A percentile compares a stretch with the other conserved stretches of the same genome.
These are phyloP conservation scores for Coregonus sp. DNA, from an alignment of 2,797 vertebrate species.

Conservation along the genomic window DNA sequence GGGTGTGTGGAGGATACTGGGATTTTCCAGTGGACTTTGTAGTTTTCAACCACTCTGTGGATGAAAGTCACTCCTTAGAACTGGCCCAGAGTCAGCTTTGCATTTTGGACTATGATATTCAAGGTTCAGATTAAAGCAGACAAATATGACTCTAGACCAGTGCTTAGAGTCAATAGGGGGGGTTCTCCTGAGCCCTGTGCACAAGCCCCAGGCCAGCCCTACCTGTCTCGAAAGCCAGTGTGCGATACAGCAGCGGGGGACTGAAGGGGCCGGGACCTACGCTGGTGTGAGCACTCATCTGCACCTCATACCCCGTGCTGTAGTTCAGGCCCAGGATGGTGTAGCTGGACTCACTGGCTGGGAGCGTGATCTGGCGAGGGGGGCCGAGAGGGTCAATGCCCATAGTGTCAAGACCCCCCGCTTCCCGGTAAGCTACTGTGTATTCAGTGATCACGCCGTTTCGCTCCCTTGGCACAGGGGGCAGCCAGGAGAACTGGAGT, in stretches of 20 bases:
- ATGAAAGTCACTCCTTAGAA: conserved; percentile 57
- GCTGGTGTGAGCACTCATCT: conserved; percentile 89
- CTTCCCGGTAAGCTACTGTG: conserved; percentile 84
- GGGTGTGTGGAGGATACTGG: conserved; percentile 42
- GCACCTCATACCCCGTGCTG: conserved; percentile 89
- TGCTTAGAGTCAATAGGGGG: conserved; percentile 34
- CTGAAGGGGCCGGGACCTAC: conserved; percentile 91
- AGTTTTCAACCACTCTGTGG: conserved; percentile 43
- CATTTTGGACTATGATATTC: conserved; percentile 16
- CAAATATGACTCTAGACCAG: conserved; percentile 43
- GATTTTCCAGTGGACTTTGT: conserved; percentile 13
- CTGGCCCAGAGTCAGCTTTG: conserved; percentile 60
- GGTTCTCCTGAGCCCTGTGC: conserved; percentile 26
- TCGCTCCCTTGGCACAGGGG: conserved; percentile 80
- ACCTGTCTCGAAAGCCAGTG: conserved; percentile 93
- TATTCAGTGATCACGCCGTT: conserved; percentile 83
- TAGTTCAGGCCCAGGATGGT: conserved; percentile 88
- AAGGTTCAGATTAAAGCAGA: neutral
- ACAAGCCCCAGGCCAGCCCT: conserved; percentile 69
- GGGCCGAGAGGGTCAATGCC: no score
- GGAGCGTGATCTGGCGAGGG: conserved; percentile 76
- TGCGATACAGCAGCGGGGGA: conserved; percentile 86
- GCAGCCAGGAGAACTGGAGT: conserved; percentile 86
- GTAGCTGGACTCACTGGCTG: conserved; percentile 80
- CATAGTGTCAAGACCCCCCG: conserved; percentile 42